phyloP scores from a whole-genome alignment of 2,797 vertebrate species.

The Spheniscus humboldti region DNA sequence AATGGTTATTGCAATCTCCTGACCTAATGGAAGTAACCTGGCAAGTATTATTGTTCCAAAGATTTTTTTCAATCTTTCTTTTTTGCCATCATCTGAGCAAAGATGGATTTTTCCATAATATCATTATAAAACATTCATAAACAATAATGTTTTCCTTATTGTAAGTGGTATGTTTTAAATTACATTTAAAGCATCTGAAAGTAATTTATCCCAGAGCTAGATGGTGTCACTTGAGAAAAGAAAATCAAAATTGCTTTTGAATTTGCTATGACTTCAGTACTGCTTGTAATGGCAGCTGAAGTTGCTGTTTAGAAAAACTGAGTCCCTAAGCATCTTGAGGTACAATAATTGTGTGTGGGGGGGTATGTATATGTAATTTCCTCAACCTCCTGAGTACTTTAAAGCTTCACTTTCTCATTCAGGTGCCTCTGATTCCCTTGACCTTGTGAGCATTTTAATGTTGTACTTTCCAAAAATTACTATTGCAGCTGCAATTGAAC shows the following conservation, averaged over 20 bases:
- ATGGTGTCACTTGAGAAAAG: not conserved
- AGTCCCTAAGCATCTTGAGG: not conserved
- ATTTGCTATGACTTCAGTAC: not conserved
- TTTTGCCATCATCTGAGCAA: not conserved
- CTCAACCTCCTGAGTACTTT: not conserved
- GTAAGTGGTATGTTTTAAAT: conserved; percentile 11
- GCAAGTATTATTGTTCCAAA: not conserved
- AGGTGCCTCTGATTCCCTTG: not conserved
- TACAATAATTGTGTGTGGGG: not conserved
- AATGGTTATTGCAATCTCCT: not conserved
- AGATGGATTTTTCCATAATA: conserved; percentile 12
- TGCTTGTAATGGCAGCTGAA: not conserved
- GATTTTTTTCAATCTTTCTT: not conserved
- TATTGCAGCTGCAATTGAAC: not conserved
- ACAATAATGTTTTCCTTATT: conserved; percentile 20
- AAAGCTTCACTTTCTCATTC: not conserved
- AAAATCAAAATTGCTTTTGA: not conserved
- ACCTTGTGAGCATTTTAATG: not conserved
- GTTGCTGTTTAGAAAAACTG: not conserved
- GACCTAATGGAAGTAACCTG: not conserved
- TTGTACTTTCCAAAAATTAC: not conserved
- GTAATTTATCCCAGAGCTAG: conserved; percentile 16
- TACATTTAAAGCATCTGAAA: conserved; percentile 23
- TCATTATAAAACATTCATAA: conserved; percentile 39
- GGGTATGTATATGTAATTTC: not conserved